Conservation (phyloP, 1,140 invertebrate species). For the Goniozus legneri region DNA sequence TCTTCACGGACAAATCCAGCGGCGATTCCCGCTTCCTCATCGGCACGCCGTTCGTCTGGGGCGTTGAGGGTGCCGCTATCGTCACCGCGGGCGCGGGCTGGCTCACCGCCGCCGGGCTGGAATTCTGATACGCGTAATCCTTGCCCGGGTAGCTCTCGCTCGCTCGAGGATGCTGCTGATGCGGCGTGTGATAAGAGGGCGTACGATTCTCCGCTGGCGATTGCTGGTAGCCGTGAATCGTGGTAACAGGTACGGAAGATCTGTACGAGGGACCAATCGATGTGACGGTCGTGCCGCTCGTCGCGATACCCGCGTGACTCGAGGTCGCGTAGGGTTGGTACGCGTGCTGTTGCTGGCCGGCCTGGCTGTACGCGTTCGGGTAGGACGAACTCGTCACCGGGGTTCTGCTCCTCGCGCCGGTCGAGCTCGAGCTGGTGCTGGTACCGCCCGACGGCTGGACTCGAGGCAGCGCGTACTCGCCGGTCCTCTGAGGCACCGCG, state of each 20-base stretch:
- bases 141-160: constrained; percentile 33
- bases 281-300: constrained; percentile 41
- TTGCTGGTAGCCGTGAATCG: constrained; percentile 25
- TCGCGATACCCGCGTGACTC: constrained; percentile 35
- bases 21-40: constrained; percentile 68
- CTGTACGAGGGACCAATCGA: constrained; percentile 29
- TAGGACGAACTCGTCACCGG: constrained; percentile 27
- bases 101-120: constrained; percentile 11
- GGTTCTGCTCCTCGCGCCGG: too few species aligned
- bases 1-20: constrained; percentile 80
- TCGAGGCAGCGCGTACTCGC: constrained; percentile 26
- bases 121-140: constrained; percentile 31
- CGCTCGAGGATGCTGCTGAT: constrained; percentile 9
- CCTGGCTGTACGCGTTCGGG: constrained; percentile 24
- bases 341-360: constrained; percentile 17
- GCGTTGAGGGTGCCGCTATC: constrained; percentile 9
- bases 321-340: constrained; percentile 41
- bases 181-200: constrained; percentile 13
- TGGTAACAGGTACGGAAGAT: constrained; percentile 22
- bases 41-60: constrained; percentile 29
- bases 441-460: constrained; percentile 4
- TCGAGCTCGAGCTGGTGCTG: too few species aligned
- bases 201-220: constrained; percentile 14
- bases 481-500: constrained; percentile 19
- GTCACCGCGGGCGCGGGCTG: constrained; percentile 14